Percentiles rank a stretch among this genome's conserved stretches.
phyloP scores from a whole-genome alignment of 1,140 invertebrate species.

The Arctopsyche grandis region DNA sequence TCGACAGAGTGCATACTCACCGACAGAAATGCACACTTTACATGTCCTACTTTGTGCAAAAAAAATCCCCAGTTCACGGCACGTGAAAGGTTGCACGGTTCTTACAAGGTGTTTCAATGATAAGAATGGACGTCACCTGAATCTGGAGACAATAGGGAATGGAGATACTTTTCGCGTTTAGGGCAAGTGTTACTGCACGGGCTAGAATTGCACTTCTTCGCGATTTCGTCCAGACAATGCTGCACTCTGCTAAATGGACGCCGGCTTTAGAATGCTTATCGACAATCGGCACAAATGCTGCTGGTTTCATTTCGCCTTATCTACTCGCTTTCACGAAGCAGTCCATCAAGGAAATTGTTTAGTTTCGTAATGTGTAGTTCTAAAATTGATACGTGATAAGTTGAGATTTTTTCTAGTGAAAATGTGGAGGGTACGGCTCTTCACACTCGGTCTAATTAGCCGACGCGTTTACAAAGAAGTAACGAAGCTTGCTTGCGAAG shows the following conservation, averaged over 20 bases:
- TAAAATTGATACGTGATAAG: background rate
- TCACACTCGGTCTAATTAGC: slow-evolving; percentile 7
- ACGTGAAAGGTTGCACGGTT: no score
- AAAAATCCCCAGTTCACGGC: no score
- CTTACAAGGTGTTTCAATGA: no score
- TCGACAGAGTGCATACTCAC: no score
- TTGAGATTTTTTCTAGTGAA: background rate
- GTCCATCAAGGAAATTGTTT: no score
- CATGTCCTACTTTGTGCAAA: no score
- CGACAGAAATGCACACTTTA: no score
- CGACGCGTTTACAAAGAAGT: background rate
- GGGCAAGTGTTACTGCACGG: no score
- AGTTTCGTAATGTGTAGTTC: background rate
- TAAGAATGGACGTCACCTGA: no score
- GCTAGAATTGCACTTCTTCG: background rate
- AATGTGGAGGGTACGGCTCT: background rate
- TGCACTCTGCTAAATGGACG: background rate
- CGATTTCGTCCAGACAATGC: background rate
- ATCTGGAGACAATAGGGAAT: no score
- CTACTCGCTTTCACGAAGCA: no score
- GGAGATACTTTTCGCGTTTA: no score
- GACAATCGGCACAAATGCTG: slow-evolving; percentile 5
- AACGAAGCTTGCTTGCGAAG: background rate
- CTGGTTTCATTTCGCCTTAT: background rate
- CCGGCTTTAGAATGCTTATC: background rate